Percentiles rank a stretch among this genome's conserved stretches.
These are phyloP conservation scores for Hetaerina titia DNA, from an alignment of 2,888 invertebrate genomes.

Conservation along the genomic window DNA sequence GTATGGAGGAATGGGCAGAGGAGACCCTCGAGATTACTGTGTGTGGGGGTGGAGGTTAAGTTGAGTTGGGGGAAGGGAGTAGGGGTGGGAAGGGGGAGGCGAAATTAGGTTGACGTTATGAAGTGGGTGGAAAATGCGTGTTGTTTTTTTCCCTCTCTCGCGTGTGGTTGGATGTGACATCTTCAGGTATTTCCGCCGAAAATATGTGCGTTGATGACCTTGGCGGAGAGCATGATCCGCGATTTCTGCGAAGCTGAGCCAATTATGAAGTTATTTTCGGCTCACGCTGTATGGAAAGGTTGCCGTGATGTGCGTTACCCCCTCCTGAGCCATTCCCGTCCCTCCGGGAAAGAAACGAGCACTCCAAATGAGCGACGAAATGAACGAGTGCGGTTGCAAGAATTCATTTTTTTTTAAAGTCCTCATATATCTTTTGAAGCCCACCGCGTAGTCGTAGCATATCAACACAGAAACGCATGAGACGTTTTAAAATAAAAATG, in stretches of 20 bases:
- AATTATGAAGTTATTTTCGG: conserved; percentile 35
- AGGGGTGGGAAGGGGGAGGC: background rate
- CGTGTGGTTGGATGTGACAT: background rate
- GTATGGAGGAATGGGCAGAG: too few relatives aligned
- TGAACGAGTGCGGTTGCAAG: background rate
- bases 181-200: background rate
- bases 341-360: background rate
- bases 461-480: too few relatives aligned
- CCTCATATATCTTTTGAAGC: too few relatives aligned
- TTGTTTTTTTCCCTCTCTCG: background rate
- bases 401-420: background rate
- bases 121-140: background rate
- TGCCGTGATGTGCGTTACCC: background rate
- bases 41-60: too few relatives aligned
- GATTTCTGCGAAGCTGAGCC: conserved; percentile 21
- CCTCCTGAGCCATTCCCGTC: background rate
- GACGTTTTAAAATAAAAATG: too few relatives aligned
- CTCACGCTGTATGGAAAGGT: background rate
- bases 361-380: background rate
- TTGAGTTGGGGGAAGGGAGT: too few relatives aligned
- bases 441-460: too few relatives aligned
- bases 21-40: too few relatives aligned
- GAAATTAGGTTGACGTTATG: conserved; percentile 22
- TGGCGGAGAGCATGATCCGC: background rate
- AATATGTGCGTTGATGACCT: background rate